Evolutionary conservation across 2,888 invertebrate genomes (phyloP).

Genomic region (Tillus elongatus): DNA sequence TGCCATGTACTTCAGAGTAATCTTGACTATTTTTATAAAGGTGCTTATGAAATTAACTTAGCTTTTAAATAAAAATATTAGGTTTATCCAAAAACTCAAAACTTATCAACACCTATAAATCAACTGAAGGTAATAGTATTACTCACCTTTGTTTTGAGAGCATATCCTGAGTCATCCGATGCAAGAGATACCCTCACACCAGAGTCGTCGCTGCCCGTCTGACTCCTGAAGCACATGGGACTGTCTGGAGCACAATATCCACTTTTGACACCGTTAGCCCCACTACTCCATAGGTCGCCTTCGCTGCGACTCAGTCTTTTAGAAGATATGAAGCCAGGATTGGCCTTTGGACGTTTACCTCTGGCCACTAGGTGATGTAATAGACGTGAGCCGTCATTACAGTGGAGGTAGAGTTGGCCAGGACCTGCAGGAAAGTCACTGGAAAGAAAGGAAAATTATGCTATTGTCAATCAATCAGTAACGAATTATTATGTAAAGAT

Average conservation of each 20-base stretch:
- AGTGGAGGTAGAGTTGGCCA: constrained; percentile 46
- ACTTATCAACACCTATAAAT: no score
- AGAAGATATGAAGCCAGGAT: constrained; percentile 22
- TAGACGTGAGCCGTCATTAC: constrained; percentile 41
- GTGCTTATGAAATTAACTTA: no score
- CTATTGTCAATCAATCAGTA: no score
- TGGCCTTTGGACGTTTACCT: constrained; percentile 37
- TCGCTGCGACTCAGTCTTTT: constrained; percentile 45
- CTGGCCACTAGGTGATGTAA: constrained; percentile 42
- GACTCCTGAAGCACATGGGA: constrained; percentile 33
- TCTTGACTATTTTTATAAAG: no score
- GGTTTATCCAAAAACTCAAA: constrained; percentile 3
- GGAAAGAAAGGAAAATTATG: constrained; percentile 19
- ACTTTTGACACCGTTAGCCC: constrained; percentile 14
- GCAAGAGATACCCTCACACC: constrained; percentile 36
- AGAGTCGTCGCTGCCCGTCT: constrained; percentile 37
- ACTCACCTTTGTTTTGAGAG: constrained; percentile 34
- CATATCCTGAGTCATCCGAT: constrained; percentile 34
- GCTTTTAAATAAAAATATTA: no score
- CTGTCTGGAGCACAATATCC: constrained; percentile 28
- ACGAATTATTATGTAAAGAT: no score
- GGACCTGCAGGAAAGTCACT: constrained; percentile 47
- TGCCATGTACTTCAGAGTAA: no score
- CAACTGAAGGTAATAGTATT: constrained; percentile 4
- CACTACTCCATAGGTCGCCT: constrained; percentile 40